Conservation (phyloP, 2,888 invertebrate genomes). For the Cryptocephalus primarius region DNA sequence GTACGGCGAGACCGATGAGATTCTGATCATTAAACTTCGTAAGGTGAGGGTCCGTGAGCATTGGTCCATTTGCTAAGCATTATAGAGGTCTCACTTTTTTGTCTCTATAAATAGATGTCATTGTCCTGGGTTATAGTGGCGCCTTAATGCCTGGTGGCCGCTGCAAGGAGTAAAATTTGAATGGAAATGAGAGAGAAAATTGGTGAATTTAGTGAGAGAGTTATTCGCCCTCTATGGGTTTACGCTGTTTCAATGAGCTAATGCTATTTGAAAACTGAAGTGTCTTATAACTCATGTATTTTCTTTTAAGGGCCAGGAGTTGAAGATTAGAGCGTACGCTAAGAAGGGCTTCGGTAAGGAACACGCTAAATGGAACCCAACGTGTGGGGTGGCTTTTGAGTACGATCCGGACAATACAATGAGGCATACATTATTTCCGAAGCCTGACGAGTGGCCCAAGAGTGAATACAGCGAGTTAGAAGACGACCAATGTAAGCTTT, state of each 20-base stretch:
- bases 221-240: no score
- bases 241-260: no score
- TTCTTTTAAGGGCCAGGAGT: constrained; percentile 8
- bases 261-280: no score
- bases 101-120: no score
- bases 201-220: no score
- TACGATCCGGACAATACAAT: constrained; percentile 98
- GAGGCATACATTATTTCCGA: constrained; percentile 89
- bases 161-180: no score
- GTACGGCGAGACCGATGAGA: constrained; percentile 90
- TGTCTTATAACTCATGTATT: no score
- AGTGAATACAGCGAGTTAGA: constrained; percentile 93
- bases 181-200: no score
- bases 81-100: no score
- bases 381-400: constrained; percentile 95
- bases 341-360: constrained; percentile 95
- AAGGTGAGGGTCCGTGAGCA: no score
- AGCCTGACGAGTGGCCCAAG: constrained; percentile 98
- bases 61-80: constrained; percentile 35
- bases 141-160: no score
- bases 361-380: constrained; percentile 99
- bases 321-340: constrained; percentile 68
- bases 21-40: constrained; percentile 58
- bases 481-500: constrained; percentile 67
- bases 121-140: no score